Evolutionary conservation across 1,140 invertebrate genomes (phyloP).

Genomic region (Argopecten irradians): DNA sequence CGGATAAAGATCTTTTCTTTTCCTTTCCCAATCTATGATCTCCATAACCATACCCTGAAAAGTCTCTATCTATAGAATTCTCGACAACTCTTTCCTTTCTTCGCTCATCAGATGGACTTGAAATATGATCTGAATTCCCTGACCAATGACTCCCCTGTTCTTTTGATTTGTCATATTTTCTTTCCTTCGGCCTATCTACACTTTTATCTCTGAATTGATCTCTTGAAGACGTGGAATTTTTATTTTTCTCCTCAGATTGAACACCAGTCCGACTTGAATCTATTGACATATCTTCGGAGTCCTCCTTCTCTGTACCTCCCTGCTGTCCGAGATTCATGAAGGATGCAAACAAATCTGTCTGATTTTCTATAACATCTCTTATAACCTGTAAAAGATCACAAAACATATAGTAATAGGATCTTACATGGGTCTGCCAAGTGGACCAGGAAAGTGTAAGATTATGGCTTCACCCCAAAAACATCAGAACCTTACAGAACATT

Average conservation of each 20-base stretch:
- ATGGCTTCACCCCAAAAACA: no score
- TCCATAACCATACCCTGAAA: background rate
- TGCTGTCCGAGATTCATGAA: slow-evolving; percentile 32
- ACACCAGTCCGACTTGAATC: background rate
- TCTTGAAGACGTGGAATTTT: background rate
- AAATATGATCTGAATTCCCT: background rate
- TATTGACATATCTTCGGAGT: background rate
- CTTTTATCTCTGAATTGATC: background rate
- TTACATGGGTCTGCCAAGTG: no score
- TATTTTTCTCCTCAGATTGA: background rate
- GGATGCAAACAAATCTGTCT: slow-evolving; percentile 80
- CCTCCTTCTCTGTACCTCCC: background rate
- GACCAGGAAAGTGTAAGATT: no score
- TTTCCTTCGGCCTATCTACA: slow-evolving; percentile 11
- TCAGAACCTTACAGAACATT: no score
- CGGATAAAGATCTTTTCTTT: slow-evolving; percentile 7
- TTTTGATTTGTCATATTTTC: background rate
- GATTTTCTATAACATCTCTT: slow-evolving; percentile 73
- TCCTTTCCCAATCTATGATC: background rate
- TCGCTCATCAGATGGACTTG: background rate
- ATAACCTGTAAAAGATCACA: slow-evolving; percentile 65
- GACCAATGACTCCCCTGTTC: background rate
- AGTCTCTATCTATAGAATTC: slow-evolving; percentile 40
- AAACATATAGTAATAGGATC: no score
- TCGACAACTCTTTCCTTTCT: slow-evolving; percentile 28